phyloP scores from a whole-genome alignment of 2,113 vertebrate genomes.

The Oxyruncus cristatus region DNA sequence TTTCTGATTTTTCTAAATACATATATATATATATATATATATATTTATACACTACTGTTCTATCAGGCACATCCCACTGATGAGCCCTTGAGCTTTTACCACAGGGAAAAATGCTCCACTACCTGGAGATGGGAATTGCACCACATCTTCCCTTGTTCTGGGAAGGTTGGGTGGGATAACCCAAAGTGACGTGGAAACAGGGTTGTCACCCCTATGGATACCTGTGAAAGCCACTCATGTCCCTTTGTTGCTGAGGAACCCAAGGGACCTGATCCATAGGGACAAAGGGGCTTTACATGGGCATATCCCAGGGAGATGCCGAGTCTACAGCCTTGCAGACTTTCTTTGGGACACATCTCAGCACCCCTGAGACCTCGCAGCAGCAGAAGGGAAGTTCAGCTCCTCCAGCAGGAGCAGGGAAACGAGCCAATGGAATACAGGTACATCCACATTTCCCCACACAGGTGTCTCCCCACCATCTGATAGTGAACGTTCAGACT shows the following conservation, averaged over 20 bases:
- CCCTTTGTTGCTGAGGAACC: not conserved
- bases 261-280: not conserved
- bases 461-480: not conserved
- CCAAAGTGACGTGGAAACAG: not conserved
- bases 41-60: not conserved
- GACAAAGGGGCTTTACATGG: not conserved
- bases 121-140: rapidly evolving
- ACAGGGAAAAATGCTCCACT: not conserved
- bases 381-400: not conserved
- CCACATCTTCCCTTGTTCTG: not conserved
- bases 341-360: not conserved
- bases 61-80: not conserved
- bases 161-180: not conserved
- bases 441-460: not conserved
- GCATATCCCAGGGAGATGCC: not conserved
- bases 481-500: not conserved
- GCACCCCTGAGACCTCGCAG: not conserved
- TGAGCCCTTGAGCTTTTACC: not conserved
- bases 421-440: not conserved
- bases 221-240: rapidly evolving
- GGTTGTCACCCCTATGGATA: not conserved
- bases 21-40: too few species aligned
- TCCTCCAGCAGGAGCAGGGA: not conserved
- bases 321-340: rapidly evolving
- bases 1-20: not conserved